These are phyloP conservation scores for Drosophila pseudoananassae DNA, from an alignment of 1,140 invertebrate genomes.

Conservation along the genomic window DNA sequence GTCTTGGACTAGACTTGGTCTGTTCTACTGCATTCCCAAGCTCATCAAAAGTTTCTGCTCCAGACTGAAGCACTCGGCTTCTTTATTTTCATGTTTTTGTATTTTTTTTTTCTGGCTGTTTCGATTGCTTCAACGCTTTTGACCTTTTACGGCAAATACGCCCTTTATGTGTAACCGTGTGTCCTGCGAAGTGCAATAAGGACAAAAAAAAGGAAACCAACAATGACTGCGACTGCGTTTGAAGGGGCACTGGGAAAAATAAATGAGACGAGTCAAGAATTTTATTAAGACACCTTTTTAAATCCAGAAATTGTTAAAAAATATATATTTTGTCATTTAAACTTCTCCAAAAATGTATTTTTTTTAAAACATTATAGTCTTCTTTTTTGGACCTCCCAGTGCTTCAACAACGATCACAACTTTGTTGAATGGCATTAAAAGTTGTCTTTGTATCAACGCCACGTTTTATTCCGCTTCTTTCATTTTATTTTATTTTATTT, in stretches of 20 bases:
- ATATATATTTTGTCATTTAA: not conserved
- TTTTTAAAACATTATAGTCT: not conserved
- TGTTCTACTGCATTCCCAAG: constrained; percentile 10
- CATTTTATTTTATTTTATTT: constrained; percentile 6
- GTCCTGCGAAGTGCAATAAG: constrained; percentile 42
- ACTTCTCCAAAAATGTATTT: no score
- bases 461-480: constrained; percentile 25
- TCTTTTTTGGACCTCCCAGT: not conserved
- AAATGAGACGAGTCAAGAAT: no score
- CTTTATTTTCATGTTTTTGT: constrained; percentile 1
- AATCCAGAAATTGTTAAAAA: no score
- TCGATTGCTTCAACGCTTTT: constrained; percentile 35
- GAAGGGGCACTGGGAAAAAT: constrained; percentile 2
- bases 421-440: constrained; percentile 74
- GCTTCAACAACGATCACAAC: constrained; percentile 41
- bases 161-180: constrained; percentile 60
- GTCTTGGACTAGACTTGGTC: not conserved
- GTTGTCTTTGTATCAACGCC: constrained; percentile 62
- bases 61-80: not conserved
- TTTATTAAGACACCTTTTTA: no score
- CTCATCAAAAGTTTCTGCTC: constrained; percentile 49
- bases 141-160: constrained; percentile 56
- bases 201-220: constrained; percentile 1
- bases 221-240: not conserved
- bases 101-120: constrained; percentile 16